Percentiles rank a stretch among this genome's conserved stretches.
Evolutionary conservation across 2,113 vertebrate species (phyloP).

Genomic region (Amphiprion percula): DNA sequence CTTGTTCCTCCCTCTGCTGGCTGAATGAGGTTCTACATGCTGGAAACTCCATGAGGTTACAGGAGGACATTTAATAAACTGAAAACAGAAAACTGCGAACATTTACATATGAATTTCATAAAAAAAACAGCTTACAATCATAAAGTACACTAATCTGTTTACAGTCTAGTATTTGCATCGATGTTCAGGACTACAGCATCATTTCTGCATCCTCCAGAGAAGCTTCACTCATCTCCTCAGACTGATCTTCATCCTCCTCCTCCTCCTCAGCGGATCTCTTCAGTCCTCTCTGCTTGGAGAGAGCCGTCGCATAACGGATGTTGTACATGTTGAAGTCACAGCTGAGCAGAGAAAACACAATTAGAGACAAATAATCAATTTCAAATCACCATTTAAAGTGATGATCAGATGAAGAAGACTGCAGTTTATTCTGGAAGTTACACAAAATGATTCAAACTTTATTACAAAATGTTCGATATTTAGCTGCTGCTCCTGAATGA

Average conservation of each 20-base stretch:
- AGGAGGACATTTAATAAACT: neutral
- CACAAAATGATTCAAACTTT: no score
- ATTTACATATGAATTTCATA: slow-evolving; percentile 60
- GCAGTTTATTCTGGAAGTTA: no score
- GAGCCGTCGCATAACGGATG: slow-evolving; percentile 87
- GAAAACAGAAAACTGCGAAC: neutral
- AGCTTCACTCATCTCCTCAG: slow-evolving; percentile 71
- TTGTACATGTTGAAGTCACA: slow-evolving; percentile 96
- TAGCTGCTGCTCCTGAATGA: no score
- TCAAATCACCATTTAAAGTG: no score
- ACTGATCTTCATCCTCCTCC: slow-evolving; percentile 55
- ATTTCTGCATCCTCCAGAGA: slow-evolving; percentile 71
- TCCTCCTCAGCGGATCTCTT: slow-evolving; percentile 82
- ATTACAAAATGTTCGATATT: no score
- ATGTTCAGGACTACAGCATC: slow-evolving; percentile 46
- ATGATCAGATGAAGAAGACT: no score
- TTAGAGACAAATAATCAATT: no score
- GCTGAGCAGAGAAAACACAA: slow-evolving; percentile 71
- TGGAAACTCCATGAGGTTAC: no score
- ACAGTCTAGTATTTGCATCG: slow-evolving; percentile 16
- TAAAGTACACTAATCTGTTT: slow-evolving; percentile 17
- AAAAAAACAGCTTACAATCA: slow-evolving; percentile 51
- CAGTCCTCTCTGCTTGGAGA: slow-evolving; percentile 89
- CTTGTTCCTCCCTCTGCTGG: no score
- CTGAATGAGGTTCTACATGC: no score